Evolutionary conservation across 2,113 vertebrate genomes (phyloP).

Genomic region (Orientallactaga bullata): DNA sequence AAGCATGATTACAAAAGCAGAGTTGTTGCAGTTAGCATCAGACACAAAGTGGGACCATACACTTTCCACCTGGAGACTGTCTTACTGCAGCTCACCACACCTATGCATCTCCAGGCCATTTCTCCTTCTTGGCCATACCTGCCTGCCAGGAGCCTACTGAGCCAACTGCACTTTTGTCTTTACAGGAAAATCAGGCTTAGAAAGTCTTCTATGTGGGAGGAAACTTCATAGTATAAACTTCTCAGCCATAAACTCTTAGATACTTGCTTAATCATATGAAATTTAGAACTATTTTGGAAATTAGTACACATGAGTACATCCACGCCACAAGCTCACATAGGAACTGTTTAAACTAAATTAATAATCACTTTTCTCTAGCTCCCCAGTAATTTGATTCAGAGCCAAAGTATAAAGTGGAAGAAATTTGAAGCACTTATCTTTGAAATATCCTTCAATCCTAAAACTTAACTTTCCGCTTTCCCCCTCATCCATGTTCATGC

Average conservation of each 20-base stretch:
- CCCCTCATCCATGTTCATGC: too few relatives aligned
- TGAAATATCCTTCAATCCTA: too few relatives aligned
- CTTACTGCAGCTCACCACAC: too few relatives aligned
- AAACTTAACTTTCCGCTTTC: too few relatives aligned
- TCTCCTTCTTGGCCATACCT: not conserved
- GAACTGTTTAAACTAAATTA: not conserved
- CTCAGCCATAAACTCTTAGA: not conserved
- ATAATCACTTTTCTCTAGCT: not conserved
- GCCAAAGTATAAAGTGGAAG: too few relatives aligned
- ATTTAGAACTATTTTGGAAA: not conserved
- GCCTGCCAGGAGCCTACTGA: not conserved
- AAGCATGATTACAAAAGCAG: too few relatives aligned
- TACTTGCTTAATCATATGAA: not conserved
- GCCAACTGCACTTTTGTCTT: not conserved
- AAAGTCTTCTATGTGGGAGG: not conserved
- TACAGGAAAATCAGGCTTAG: not conserved
- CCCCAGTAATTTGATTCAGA: not conserved
- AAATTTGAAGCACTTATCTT: fast-evolving
- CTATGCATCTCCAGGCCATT: too few relatives aligned
- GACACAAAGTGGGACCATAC: too few relatives aligned
- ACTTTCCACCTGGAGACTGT: too few relatives aligned
- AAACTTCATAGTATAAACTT: not conserved
- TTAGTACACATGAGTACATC: not conserved
- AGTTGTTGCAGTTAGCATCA: too few relatives aligned
- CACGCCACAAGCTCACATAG: not conserved